Conservation (phyloP, 2,113 vertebrate species). For the Promerops cafer region DNA sequence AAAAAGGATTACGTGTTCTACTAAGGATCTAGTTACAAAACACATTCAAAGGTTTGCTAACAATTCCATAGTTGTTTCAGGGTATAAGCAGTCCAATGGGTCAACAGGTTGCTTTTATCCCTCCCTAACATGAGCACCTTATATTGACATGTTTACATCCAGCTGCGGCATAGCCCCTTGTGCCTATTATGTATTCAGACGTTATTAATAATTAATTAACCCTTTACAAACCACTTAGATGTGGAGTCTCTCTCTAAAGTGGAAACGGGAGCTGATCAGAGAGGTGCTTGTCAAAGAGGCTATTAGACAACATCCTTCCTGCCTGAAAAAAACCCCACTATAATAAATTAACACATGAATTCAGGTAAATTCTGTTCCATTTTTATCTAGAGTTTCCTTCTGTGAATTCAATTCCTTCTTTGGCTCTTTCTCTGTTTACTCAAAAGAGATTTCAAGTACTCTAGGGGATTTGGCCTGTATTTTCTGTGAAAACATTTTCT, state of each 20-base stretch:
- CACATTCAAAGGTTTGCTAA: neutral
- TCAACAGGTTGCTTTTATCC: neutral
- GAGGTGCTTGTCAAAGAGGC: neutral
- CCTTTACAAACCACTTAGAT: constrained; percentile 40
- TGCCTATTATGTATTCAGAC: neutral
- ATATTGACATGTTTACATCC: neutral
- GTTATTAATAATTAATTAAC: constrained; percentile 57
- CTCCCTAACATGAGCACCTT: neutral
- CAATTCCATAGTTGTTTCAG: neutral
- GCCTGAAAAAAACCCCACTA: neutral
- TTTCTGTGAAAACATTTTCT: neutral
- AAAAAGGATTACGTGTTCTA: neutral
- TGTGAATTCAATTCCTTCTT: neutral
- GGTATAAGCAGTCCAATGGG: neutral
- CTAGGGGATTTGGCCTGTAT: neutral
- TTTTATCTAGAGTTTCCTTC: neutral
- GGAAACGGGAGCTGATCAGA: neutral
- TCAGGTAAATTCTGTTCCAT: neutral
- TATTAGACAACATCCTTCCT: neutral
- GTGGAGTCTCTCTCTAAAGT: neutral
- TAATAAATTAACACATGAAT: neutral
- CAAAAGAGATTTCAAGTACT: neutral
- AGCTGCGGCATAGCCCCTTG: neutral
- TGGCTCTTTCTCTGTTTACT: neutral
- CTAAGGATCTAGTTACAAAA: neutral